Evolutionary conservation across 2,797 vertebrate genomes (phyloP).

Genomic region (Myripristis jacobus): DNA sequence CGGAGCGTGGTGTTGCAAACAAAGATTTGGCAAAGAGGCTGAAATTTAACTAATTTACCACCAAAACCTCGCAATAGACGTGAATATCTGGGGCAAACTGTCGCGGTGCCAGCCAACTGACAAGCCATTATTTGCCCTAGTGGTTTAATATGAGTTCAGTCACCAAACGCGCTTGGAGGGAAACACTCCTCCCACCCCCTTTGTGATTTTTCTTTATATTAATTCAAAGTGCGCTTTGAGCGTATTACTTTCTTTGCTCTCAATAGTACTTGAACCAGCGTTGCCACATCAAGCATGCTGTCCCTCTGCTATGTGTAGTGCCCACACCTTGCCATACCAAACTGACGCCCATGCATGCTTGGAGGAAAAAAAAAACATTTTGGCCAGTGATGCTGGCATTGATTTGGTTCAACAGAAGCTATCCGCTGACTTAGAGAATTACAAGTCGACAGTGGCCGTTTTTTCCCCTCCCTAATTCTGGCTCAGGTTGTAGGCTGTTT

Average conservation of each 20-base stretch:
- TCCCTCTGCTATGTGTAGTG: neutral
- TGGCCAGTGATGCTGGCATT: neutral
- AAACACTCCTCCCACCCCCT: slow-evolving; percentile 32
- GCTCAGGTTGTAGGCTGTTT: neutral
- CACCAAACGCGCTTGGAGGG: neutral
- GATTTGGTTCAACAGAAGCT: slow-evolving; percentile 1
- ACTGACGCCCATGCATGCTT: slow-evolving; percentile 1
- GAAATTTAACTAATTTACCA: no score
- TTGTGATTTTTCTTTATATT: no score
- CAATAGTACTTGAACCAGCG: no score
- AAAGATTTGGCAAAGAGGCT: no score
- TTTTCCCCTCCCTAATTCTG: neutral
- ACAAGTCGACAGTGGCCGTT: slow-evolving; percentile 2
- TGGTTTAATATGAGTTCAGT: no score
- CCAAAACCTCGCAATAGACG: no score
- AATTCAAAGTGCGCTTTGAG: no score
- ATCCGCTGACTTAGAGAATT: no score
- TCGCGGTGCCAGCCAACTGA: neutral
- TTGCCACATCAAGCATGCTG: no score
- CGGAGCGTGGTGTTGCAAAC: neutral
- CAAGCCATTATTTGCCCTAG: neutral
- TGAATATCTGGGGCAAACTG: neutral
- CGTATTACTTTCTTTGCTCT: accelerated
- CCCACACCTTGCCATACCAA: slow-evolving; percentile 16
- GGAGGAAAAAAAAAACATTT: neutral